Evolutionary conservation across 2,113 vertebrate species (phyloP).

Genomic region (Poeciliopsis turrubarensis): DNA sequence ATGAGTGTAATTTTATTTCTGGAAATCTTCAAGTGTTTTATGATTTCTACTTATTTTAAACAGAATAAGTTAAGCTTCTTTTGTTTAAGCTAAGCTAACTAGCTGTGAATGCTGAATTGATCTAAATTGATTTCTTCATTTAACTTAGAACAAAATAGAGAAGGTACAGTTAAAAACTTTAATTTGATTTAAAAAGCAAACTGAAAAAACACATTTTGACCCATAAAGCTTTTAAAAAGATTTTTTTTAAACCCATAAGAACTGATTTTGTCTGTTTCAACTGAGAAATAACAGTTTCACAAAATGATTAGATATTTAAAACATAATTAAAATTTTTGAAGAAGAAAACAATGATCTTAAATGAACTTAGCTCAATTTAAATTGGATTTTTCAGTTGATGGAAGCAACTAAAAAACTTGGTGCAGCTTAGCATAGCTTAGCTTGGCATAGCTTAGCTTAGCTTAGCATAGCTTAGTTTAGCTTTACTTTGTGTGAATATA

Average conservation of each 20-base stretch:
- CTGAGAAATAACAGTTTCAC: background rate
- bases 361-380: background rate
- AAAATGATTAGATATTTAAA: background rate
- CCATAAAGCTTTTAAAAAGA: background rate
- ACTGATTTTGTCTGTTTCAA: background rate
- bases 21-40: background rate
- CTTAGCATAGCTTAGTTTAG: too few species aligned
- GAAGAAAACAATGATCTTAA: background rate
- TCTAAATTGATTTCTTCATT: background rate
- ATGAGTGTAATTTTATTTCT: background rate
- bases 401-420: background rate
- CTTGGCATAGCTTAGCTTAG: background rate
- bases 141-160: background rate
- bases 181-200: background rate
- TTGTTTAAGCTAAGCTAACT: background rate
- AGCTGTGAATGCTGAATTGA: background rate
- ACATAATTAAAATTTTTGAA: background rate
- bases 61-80: background rate
- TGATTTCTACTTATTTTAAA: background rate
- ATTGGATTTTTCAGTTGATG: too few species aligned
- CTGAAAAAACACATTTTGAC: background rate
- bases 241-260: background rate
- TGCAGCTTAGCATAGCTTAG: background rate
- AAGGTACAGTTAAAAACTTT: background rate
- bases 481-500: background rate